Conservation (phyloP, 2,888 invertebrate genomes). For the Oscheius sp. region DNA sequence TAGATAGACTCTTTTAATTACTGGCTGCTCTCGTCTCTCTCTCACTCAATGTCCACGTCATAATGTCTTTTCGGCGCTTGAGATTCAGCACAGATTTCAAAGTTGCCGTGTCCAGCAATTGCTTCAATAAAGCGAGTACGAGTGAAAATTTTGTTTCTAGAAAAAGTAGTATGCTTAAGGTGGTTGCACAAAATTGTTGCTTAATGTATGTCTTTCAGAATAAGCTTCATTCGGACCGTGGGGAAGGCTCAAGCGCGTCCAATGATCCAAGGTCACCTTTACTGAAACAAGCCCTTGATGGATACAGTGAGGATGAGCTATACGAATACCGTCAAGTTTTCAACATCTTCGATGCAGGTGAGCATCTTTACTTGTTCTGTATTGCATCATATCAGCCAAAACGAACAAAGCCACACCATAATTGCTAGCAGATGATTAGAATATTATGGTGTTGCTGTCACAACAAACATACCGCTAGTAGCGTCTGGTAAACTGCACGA, state of each 20-base stretch:
- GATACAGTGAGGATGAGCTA: constrained; percentile 69
- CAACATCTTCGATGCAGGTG: constrained; percentile 72
- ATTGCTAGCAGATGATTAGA: too few species aligned
- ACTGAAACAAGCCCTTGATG: constrained; percentile 49
- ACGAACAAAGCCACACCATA: too few species aligned
- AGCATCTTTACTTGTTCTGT: neutral
- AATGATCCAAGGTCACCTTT: constrained; percentile 45
- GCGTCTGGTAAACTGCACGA: too few species aligned
- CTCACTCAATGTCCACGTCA: neutral
- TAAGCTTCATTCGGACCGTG: constrained; percentile 64
- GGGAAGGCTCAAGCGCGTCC: constrained; percentile 40
- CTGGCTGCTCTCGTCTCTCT: neutral
- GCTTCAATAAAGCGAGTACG: constrained; percentile 29
- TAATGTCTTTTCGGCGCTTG: constrained; percentile 34
- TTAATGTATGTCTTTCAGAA: constrained; percentile 45
- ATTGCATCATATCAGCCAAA: too few species aligned
- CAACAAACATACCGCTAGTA: too few species aligned
- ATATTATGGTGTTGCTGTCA: too few species aligned
- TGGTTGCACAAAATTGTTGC: neutral
- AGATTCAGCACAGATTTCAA: constrained; percentile 20
- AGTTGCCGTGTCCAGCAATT: constrained; percentile 33
- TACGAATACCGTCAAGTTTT: constrained; percentile 71
- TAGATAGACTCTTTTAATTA: constrained; percentile 3
- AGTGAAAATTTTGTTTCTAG: neutral
- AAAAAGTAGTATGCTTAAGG: neutral